These are phyloP conservation scores for Neolamprologus toae DNA, from an alignment of 2,113 vertebrate species.

Conservation along the genomic window DNA sequence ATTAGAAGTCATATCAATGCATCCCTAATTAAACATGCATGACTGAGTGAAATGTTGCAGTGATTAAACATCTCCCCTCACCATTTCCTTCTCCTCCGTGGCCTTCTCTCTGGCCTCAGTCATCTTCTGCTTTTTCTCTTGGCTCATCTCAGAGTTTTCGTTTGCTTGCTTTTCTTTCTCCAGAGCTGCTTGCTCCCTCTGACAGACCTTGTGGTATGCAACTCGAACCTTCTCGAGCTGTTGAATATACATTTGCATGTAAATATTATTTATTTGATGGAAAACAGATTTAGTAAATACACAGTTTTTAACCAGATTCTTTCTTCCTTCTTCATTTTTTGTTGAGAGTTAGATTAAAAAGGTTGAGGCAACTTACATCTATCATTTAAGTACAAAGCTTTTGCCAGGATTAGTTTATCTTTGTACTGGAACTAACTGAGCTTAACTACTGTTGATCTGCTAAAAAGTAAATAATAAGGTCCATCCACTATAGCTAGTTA, in stretches of 20 bases:
- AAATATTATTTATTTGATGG: neutral
- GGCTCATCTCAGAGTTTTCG: conserved; percentile 58
- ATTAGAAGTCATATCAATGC: neutral
- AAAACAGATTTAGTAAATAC: neutral
- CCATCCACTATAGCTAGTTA: neutral
- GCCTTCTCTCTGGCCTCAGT: conserved; percentile 55
- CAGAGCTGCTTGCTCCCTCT: conserved; percentile 55
- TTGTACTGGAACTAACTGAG: neutral
- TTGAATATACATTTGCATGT: neutral
- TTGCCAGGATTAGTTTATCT: neutral
- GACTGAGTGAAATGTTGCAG: neutral
- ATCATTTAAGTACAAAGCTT: neutral
- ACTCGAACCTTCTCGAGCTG: conserved; percentile 70
- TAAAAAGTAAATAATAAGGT: neutral
- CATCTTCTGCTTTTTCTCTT: conserved; percentile 68
- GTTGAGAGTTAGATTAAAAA: neutral
- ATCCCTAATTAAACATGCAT: neutral
- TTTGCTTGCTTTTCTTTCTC: conserved; percentile 67
- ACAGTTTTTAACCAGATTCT: neutral
- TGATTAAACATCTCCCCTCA: conserved; percentile 25
- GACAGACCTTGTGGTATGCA: conserved; percentile 68
- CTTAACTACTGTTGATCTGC: neutral
- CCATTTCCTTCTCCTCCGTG: conserved; percentile 61
- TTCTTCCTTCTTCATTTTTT: neutral
- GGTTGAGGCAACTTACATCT: neutral